Percentiles rank a stretch among this genome's conserved stretches.
Conservation (phyloP, 1,140 invertebrate genomes). For the Argopecten irradians region DNA sequence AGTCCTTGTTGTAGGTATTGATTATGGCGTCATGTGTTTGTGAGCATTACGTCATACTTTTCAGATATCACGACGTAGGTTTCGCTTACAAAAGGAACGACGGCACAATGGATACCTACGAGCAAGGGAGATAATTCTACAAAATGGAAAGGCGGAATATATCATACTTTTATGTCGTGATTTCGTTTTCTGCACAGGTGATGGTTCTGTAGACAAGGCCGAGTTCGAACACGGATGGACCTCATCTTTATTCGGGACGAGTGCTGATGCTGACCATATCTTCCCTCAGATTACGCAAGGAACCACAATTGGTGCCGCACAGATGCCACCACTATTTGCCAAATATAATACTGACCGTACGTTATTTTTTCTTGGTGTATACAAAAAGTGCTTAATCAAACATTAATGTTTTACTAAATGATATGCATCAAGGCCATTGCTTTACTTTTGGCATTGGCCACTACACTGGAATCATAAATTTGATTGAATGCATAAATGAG, state of each 20-base stretch:
- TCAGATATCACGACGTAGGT: no score
- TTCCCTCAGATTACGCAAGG: conserved; percentile 25
- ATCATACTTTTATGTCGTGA: no score
- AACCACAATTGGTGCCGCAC: not conserved
- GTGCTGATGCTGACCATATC: conserved; percentile 49
- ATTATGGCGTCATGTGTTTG: no score
- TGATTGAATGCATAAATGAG: not conserved
- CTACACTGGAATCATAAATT: conserved; percentile 52
- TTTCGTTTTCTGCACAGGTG: conserved; percentile 37
- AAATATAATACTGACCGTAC: conserved; percentile 48
- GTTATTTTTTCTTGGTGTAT: conserved; percentile 42
- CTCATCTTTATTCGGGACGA: conserved; percentile 49
- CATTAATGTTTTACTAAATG: conserved; percentile 45
- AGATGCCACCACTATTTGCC: conserved; percentile 19
- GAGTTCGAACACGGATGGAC: conserved; percentile 61
- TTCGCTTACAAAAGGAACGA: no score
- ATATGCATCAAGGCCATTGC: no score
- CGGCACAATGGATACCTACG: no score
- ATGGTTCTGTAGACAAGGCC: conserved; percentile 47
- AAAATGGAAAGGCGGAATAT: no score
- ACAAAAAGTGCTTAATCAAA: conserved; percentile 45
- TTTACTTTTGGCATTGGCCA: no score
- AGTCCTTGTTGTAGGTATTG: no score
- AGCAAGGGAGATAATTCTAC: no score
- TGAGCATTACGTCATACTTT: no score